These are phyloP conservation scores for Danionella dracula DNA, from an alignment of 2,797 vertebrate species.

Conservation along the genomic window DNA sequence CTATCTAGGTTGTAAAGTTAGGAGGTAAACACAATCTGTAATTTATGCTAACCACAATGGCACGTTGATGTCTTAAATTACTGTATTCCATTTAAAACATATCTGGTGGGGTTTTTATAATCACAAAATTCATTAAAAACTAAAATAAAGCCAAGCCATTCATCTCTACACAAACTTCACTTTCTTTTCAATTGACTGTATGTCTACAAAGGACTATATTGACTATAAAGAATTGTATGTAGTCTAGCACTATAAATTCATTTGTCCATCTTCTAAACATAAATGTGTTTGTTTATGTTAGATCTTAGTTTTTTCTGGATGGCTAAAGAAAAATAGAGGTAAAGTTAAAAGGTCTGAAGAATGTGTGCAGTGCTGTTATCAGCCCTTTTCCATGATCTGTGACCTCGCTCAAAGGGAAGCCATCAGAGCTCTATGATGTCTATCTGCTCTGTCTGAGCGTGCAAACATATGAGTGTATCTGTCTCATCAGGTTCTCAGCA, in stretches of 20 bases:
- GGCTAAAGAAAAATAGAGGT: constrained; percentile 45
- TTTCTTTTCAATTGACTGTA: too few relatives aligned
- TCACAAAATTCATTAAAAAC: too few relatives aligned
- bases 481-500: constrained; percentile 20
- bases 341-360: constrained; percentile 14
- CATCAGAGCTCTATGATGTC: constrained; percentile 50
- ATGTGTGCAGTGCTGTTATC: constrained; percentile 57
- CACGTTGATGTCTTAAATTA: too few relatives aligned
- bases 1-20: too few relatives aligned
- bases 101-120: too few relatives aligned
- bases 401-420: constrained; percentile 59
- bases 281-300: constrained; percentile 12
- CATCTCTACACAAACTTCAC: too few relatives aligned
- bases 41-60: too few relatives aligned
- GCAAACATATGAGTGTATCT: constrained; percentile 13
- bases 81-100: too few relatives aligned
- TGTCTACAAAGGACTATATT: too few relatives aligned
- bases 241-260: neutral
- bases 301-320: constrained; percentile 72
- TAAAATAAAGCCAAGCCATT: too few relatives aligned
- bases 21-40: too few relatives aligned
- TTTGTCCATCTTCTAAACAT: neutral
- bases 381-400: constrained; percentile 54
- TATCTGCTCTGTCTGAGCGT: constrained; percentile 59
- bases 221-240: constrained; percentile 60